Evolutionary conservation across 2,888 invertebrate species (phyloP), one percentile per base, ranked within the genome.

Genomic region (Seira musarum): DNA sequence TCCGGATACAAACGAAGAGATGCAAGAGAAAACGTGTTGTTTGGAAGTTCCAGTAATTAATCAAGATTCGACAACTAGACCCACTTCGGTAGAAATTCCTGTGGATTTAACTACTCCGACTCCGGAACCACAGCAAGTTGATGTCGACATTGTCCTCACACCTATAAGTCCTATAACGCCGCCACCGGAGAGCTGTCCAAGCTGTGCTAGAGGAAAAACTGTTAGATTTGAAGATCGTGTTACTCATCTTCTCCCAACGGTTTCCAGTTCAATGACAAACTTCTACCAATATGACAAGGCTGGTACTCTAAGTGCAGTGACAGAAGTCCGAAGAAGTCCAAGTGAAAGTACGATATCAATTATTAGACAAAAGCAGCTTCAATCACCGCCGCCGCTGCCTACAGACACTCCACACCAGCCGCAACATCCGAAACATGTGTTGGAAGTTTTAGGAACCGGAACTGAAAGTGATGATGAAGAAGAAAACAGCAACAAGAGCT

Each of bases 401-500:
- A n/a, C n/a, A n/a, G n/a, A n/a, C n/a, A n/a, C n/a, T n/a, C n/a
- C n/a, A n/a, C n/a, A 40, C 13, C 40, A 53, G 53, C 6, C 3
- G 53, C 17, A 2, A 30, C 30, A 30, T 30, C 30, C 30, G 8
- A 30, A 30, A 5, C 2, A 5, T 5, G 2, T 30, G 30, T 13
- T 53, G 53, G 53, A 53, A 2, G 13, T 53, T 13, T 17, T n/a
- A 19, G 70, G 76, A 0, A 76, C 76, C 0, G 76, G 76, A 21
- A 77, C 66, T 49, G 71, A 77, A 40, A 77, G 70, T 13, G 71
- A 77, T 25, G 77, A 70, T 53, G 77, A 77, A 65, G 65, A 35
- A 2, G 65, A 53, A 1, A 61, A 49, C 1, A 49, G 60, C n/a
- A 60, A 61, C 1, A 63, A 22, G 13, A 13, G 68, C 17, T 77